These are phyloP conservation scores for Cryptocheilus praepositus DNA, from an alignment of 2,888 invertebrate genomes.

Conservation along the genomic window DNA sequence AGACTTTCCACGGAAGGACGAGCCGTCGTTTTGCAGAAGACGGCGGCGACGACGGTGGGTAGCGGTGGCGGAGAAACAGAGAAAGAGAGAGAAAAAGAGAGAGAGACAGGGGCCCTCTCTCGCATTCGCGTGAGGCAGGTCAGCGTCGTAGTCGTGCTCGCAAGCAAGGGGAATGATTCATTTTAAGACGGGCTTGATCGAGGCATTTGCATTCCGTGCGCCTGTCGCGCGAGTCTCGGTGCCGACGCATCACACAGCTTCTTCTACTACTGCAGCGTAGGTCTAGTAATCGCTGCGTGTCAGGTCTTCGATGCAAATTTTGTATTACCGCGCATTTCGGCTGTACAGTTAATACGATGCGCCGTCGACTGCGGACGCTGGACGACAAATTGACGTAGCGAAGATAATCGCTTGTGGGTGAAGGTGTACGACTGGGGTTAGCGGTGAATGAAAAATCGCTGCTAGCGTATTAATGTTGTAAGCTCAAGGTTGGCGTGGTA, in stretches of 20 bases:
- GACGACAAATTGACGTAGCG: no score
- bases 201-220: slow-evolving; percentile 20
- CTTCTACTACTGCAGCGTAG: neutral
- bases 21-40: slow-evolving; percentile 10
- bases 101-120: neutral
- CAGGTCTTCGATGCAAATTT: no score
- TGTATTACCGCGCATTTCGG: no score
- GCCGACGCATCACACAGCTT: neutral
- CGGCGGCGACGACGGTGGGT: slow-evolving; percentile 19
- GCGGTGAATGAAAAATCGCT: no score
- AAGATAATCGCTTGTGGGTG: no score
- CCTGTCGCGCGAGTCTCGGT: neutral
- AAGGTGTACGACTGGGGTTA: no score
- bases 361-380: no score
- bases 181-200: slow-evolving; percentile 44
- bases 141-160: slow-evolving; percentile 38
- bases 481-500: no score
- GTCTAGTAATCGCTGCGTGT: no score
- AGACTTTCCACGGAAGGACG: slow-evolving; percentile 34
- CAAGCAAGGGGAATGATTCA: slow-evolving; percentile 51
- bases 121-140: slow-evolving; percentile 56
- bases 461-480: no score
- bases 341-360: no score
- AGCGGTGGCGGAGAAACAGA: slow-evolving; percentile 12
- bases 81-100: slow-evolving; percentile 2